Percentiles rank a stretch among this genome's conserved stretches.
phyloP scores from a whole-genome alignment of 2,797 vertebrate genomes.

The Odontamblyopus lacepedii region DNA sequence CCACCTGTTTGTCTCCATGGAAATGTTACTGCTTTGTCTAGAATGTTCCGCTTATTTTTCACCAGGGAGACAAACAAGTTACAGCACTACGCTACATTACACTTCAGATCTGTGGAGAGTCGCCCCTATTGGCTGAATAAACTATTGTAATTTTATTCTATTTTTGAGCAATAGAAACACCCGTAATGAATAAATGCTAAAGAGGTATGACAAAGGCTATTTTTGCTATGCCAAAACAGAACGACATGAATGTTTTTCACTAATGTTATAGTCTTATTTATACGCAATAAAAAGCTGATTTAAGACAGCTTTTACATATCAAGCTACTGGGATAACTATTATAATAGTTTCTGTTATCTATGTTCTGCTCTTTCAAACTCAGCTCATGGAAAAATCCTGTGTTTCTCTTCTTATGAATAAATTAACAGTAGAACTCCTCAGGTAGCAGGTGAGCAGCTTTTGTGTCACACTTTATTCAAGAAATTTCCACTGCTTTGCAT shows the following conservation, averaged over 20 bases:
- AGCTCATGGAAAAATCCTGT: conserved; percentile 50
- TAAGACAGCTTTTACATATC: neutral
- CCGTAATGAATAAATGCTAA: too few relatives aligned
- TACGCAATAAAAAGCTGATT: neutral
- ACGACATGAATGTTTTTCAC: neutral
- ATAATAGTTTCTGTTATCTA: neutral
- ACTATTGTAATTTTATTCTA: too few relatives aligned
- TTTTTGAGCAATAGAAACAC: too few relatives aligned
- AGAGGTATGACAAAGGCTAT: too few relatives aligned
- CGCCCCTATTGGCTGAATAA: too few relatives aligned
- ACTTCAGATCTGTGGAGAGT: too few relatives aligned
- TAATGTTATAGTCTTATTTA: neutral
- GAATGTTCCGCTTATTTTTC: too few relatives aligned
- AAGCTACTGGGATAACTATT: neutral
- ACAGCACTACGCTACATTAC: too few relatives aligned
- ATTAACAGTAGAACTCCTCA: conserved; percentile 55
- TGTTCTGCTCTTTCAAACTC: conserved; percentile 13
- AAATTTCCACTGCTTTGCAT: conserved; percentile 59
- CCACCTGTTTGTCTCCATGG: too few relatives aligned
- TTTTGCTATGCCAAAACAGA: neutral
- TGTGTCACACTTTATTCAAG: conserved; percentile 50
- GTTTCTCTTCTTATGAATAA: conserved; percentile 54
- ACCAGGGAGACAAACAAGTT: too few relatives aligned
- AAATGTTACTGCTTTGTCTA: too few relatives aligned
- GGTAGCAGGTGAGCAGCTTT: conserved; percentile 60